Evolutionary conservation across 1,140 invertebrate species (phyloP), one percentile per base, ranked within the genome.

Genomic region (Drosophila tsacasi): DNA sequence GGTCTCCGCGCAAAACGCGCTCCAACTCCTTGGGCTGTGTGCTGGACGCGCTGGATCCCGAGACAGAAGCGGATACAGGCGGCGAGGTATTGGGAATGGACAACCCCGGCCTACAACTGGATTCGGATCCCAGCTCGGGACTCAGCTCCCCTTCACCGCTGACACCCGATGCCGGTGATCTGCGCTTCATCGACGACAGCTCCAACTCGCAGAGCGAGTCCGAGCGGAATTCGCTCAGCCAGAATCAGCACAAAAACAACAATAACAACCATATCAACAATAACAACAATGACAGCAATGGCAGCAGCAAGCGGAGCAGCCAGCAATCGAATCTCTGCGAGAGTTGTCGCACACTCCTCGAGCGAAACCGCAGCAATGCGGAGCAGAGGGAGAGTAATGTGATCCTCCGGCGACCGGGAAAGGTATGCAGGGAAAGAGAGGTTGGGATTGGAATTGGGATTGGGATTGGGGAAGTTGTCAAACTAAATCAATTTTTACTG

Each of bases 161-260:
- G 73, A 82, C 74, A 59, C 74, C 76, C 15, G 80, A 83, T 25
- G 62, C 63, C n/a, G 61, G 62, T 2, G 91, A 92, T 27, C 72
- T 92, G 32, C 86, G 83, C 57, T 93, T 90, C 69, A 93, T 93
- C 35, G 92, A 93, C 58, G 92, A 93, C 52, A 91, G 82, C 49
- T 93, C 87, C 40, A 90, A 87, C 54, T 91, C 80, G 32, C 91
- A 87, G 32, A 92, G 84, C 44, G 89, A 93, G 74, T 86, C 76
- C 39, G 92, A 92, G 52, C 77, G 90, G 30, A 91, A 85, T 57
- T 79, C 86, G 37, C 46, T 79, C 42, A 82, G 66, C 37, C 68
- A 74, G 42, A 59, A 47, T 40, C 47, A 30, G 19, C 44, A 65
- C 19, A 58, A 73, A 30, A 68, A 32, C 39, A 76, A 68, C 27